Conservation (phyloP, 1,140 invertebrate species). For the Coelopa frigida region DNA sequence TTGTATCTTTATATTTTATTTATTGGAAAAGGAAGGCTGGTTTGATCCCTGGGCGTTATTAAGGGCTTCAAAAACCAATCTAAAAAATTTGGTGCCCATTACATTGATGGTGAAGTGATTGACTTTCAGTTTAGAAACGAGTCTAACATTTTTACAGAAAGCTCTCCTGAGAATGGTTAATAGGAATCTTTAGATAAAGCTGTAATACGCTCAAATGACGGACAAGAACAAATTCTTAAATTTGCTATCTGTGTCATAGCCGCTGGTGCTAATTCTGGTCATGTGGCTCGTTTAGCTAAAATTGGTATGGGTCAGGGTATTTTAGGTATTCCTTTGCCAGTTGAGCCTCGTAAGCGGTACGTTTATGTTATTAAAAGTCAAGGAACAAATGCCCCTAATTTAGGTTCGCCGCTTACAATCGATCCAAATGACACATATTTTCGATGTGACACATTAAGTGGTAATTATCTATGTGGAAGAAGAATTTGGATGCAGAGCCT, state of each 20-base stretch:
- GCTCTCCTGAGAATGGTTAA: slow-evolving; percentile 22
- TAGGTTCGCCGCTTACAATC: slow-evolving; percentile 78
- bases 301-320: slow-evolving; percentile 65
- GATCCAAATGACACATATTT: slow-evolving; percentile 65
- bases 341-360: slow-evolving; percentile 67
- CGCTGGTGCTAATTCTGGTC: slow-evolving; percentile 69
- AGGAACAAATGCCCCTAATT: slow-evolving; percentile 62
- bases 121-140: slow-evolving; percentile 59
- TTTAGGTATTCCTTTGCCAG: slow-evolving; percentile 48
- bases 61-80: slow-evolving; percentile 73
- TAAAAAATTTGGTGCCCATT: slow-evolving; percentile 64
- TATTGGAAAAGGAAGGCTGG: slow-evolving; percentile 67
- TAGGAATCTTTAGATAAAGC: slow-evolving; percentile 51
- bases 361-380: slow-evolving; percentile 66
- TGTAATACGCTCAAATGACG: slow-evolving; percentile 57
- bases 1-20: too few relatives aligned
- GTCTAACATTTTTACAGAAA: slow-evolving; percentile 49
- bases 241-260: slow-evolving; percentile 72
- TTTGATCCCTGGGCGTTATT: slow-evolving; percentile 87
- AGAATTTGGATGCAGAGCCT: slow-evolving; percentile 58
- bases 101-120: slow-evolving; percentile 68
- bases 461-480: slow-evolving; percentile 51
- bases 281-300: slow-evolving; percentile 68
- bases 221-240: slow-evolving; percentile 55
- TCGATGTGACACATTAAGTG: slow-evolving; percentile 51